Evolutionary conservation across 2,797 vertebrate genomes (phyloP).

Genomic region (Neosalanx taihuensis): DNA sequence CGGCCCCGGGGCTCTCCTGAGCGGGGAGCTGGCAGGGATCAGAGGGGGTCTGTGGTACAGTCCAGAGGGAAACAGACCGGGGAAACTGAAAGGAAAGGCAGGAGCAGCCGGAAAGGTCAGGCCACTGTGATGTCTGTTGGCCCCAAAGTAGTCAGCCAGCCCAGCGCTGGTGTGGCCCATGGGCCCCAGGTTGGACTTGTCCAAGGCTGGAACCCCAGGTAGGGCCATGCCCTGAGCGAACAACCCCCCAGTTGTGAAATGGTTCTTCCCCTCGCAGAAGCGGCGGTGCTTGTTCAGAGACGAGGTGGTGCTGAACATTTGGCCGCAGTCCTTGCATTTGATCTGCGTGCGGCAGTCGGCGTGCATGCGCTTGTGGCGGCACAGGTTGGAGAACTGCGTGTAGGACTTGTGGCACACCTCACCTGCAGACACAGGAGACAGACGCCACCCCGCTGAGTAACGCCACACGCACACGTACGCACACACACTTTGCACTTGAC

Average conservation of each 20-base stretch:
- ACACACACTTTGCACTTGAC: constrained; percentile 32
- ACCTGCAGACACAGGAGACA: constrained; percentile 75
- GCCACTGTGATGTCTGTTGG: constrained; percentile 92
- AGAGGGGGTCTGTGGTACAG: constrained; percentile 95
- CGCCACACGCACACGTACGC: constrained; percentile 12
- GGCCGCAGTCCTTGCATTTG: constrained; percentile 99
- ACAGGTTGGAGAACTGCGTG: constrained; percentile 99
- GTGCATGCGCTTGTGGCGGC: constrained; percentile 99
- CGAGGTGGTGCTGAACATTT: constrained; percentile 99
- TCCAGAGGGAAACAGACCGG: constrained; percentile 96
- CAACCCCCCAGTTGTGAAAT: constrained; percentile 95
- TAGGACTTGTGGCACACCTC: constrained; percentile 99
- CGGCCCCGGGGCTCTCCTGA: constrained; percentile 78
- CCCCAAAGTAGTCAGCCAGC: constrained; percentile 98
- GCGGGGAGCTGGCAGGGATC: constrained; percentile 88
- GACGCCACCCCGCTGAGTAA: constrained; percentile 32
- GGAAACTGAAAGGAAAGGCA: constrained; percentile 97
- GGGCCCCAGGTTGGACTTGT: constrained; percentile 91
- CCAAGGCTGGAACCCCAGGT: constrained; percentile 88
- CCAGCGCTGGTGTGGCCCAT: constrained; percentile 91
- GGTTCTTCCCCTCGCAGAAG: constrained; percentile 99
- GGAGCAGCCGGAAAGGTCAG: constrained; percentile 96
- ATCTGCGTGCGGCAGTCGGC: constrained; percentile 99
- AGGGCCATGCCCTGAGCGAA: constrained; percentile 97
- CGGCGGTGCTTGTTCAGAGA: constrained; percentile 99